phyloP scores from a whole-genome alignment of 2,113 vertebrate species.

The Callionymus lyra region DNA sequence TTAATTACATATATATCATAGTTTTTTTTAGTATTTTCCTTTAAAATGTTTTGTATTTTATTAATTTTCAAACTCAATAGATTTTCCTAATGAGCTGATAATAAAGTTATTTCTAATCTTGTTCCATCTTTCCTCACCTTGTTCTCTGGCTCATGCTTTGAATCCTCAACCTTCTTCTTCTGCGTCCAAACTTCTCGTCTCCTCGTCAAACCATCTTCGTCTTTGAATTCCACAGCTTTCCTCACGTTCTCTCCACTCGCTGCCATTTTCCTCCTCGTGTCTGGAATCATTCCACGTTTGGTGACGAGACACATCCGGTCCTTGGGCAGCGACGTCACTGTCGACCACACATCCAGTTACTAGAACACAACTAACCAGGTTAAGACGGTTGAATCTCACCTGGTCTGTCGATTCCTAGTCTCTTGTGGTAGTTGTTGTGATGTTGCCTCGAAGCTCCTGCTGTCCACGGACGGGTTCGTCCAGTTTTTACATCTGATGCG shows the following conservation, averaged over 20 bases:
- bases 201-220: conserved; percentile 1
- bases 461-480: conserved; percentile 21
- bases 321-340: conserved; percentile 54
- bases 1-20: no score
- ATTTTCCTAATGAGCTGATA: no score
- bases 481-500: conserved; percentile 22
- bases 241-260: conserved; percentile 12
- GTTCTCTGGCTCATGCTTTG: no score
- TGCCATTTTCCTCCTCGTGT: conserved; percentile 19
- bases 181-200: not conserved
- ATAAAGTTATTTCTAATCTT: no score
- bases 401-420: conserved; percentile 58
- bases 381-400: no score
- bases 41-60: no score
- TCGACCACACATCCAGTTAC: not conserved
- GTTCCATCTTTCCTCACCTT: no score
- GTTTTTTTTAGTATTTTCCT: no score
- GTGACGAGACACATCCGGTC: conserved; percentile 64
- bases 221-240: not conserved
- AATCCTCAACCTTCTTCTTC: conserved; percentile 1
- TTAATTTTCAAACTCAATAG: no score
- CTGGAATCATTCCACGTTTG: conserved; percentile 54
- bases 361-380: no score
- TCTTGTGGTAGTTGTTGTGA: conserved; percentile 23
- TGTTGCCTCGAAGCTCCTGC: conserved; percentile 17